A percentile compares a stretch with the other conserved stretches of the same genome.
phyloP scores from a whole-genome alignment of 2,113 vertebrate genomes.

The Regulus satrapa region DNA sequence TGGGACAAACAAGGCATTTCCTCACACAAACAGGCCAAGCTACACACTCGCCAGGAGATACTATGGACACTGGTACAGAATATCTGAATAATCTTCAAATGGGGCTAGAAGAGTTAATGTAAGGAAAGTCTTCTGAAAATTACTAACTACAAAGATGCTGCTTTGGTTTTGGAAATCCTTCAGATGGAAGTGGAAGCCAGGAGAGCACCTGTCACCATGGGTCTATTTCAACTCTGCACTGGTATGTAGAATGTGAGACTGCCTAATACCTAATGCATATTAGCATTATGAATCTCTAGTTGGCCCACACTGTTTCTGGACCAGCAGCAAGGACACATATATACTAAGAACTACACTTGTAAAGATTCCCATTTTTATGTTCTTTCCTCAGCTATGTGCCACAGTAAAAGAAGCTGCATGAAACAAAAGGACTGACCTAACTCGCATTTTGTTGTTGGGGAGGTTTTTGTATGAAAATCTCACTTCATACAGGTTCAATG shows the following conservation, averaged over 20 bases:
- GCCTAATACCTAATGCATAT: rapidly evolving
- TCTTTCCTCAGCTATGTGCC: background rate
- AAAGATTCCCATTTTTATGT: background rate
- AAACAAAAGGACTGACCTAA: background rate
- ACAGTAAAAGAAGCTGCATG: background rate
- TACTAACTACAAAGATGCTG: background rate
- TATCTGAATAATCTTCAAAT: background rate
- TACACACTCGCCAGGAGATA: rapidly evolving
- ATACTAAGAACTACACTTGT: background rate
- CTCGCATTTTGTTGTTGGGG: background rate
- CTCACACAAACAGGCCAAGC: background rate
- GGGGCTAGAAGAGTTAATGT: background rate
- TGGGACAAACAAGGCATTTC: background rate
- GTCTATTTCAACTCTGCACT: background rate
- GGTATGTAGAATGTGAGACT: rapidly evolving
- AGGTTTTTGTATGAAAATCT: background rate
- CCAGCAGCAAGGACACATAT: background rate
- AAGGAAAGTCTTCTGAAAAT: background rate
- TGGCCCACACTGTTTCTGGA: background rate
- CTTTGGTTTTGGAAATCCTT: background rate
- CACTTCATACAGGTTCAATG: background rate
- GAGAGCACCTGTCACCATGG: background rate
- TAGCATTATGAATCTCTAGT: background rate
- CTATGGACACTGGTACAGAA: background rate
- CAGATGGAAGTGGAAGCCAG: background rate